phyloP scores from a whole-genome alignment of 2,113 vertebrate species.

The Vidua chalybeata region DNA sequence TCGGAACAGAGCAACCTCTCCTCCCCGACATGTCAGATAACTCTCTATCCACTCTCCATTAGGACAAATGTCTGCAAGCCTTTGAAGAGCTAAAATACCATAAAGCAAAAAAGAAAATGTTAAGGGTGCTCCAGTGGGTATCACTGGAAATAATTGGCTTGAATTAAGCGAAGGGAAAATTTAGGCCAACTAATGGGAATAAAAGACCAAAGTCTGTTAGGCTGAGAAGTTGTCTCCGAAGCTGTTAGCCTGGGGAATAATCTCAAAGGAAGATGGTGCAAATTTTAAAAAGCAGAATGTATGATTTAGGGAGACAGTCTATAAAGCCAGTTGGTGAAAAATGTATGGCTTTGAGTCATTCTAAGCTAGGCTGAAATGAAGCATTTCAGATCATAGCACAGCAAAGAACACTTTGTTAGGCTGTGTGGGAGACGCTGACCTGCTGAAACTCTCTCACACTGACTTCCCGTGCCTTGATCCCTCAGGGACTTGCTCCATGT shows the following conservation, averaged over 20 bases:
- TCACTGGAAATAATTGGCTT: constrained; percentile 48
- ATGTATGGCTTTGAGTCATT: constrained; percentile 30
- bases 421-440: background rate
- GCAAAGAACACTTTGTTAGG: background rate
- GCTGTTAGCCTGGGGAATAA: constrained; percentile 42
- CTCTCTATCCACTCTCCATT: constrained; percentile 67
- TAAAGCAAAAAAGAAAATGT: constrained; percentile 52
- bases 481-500: background rate
- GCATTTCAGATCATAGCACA: background rate
- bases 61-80: constrained; percentile 65
- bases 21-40: constrained; percentile 67
- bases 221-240: constrained; percentile 11
- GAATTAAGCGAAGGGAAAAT: constrained; percentile 16
- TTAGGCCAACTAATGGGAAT: constrained; percentile 37
- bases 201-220: constrained; percentile 54
- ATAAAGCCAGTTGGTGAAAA: constrained; percentile 16
- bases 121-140: constrained; percentile 57
- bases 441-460: background rate
- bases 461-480: background rate
- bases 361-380: constrained; percentile 7
- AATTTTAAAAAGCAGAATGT: constrained; percentile 49
- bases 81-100: constrained; percentile 62
- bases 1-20: constrained; percentile 66
- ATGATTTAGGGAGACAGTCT: constrained; percentile 42
- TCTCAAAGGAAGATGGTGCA: constrained; percentile 40